Evolutionary conservation across 1,140 invertebrate species (phyloP).

Genomic region (Neodiprion lecontei): DNA sequence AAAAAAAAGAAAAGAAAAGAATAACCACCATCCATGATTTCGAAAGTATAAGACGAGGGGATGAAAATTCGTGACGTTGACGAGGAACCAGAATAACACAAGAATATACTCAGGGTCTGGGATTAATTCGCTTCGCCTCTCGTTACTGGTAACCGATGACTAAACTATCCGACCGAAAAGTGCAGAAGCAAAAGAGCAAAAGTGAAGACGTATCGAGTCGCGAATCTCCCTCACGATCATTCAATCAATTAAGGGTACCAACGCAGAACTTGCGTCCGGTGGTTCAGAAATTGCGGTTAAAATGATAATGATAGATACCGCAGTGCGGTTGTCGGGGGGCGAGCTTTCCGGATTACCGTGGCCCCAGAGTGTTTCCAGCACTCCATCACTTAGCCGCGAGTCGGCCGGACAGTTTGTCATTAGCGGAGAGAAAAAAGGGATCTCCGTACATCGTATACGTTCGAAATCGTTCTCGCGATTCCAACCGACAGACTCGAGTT

Average conservation of each 20-base stretch:
- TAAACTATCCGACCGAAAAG: too few relatives aligned
- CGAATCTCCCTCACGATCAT: background rate
- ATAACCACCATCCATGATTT: too few relatives aligned
- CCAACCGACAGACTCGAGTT: too few relatives aligned
- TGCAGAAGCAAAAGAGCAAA: too few relatives aligned
- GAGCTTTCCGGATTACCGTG: background rate
- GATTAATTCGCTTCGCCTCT: too few relatives aligned
- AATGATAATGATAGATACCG: conserved; percentile 35
- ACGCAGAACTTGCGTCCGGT: background rate
- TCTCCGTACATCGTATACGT: too few relatives aligned
- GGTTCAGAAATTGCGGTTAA: conserved; percentile 16
- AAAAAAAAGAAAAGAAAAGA: too few relatives aligned
- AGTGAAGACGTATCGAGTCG: background rate
- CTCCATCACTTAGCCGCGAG: conserved; percentile 47
- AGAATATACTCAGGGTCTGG: too few relatives aligned
- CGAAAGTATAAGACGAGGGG: too few relatives aligned
- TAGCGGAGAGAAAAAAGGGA: background rate
- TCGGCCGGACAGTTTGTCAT: conserved; percentile 37
- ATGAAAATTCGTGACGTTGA: too few relatives aligned
- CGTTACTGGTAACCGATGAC: too few relatives aligned
- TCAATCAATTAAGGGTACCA: conserved; percentile 10
- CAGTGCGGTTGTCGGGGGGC: background rate
- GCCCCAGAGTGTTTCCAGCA: conserved; percentile 14
- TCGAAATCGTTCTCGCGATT: background rate
- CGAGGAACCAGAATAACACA: too few relatives aligned